Evolutionary conservation across 2,797 vertebrate genomes (phyloP), one percentile per base, ranked within the genome.

Genomic region (Steatocranus sp.): DNA sequence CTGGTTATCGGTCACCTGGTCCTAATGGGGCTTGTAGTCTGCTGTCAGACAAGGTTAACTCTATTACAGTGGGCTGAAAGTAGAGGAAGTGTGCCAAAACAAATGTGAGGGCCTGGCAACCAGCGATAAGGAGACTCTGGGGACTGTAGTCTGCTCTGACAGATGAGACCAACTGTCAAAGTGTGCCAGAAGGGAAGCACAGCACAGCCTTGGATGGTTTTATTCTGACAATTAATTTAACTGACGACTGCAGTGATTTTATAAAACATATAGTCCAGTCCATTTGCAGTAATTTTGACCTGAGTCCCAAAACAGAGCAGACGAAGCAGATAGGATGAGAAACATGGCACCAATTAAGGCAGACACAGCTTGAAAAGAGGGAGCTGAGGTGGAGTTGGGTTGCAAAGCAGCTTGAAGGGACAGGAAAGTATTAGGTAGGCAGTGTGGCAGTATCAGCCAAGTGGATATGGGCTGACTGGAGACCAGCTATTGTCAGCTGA

Each of bases 1-100:
- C 53, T 41, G 54, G 63, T 49, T 54, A 17, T 84, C 30, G 20
- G 70, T 83, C 34, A 11, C 70, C 5, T 2, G 74, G 61, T 48
- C 74, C 79, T 79, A 14, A 14, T 77, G 68, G 82, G 63, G 46
- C 6, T 87, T 49, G 77, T 83, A 83, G 79, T 86, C 82, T 41
- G 23, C 54, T 43, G 74, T 79, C 77, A 61, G 83, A 76, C 66
- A 1, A 48, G 81, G 83, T 82, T 78, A 78, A 76, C 54, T 58
- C 77, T n/a, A 12, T 87, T 80, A 78, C 66, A 87, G 50, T 14
- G 2, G 30, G n/a, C 5, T 83, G 38, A 73, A 79, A 82, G 76
- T 78, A 83, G 75, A 87, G 83, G 66, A 85, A 78, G 84, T 53
- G 46, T 48, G 81, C 82, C 84, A 83, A 63, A 86, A 76, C 85